Percentiles rank a stretch among this genome's conserved stretches.
These are phyloP conservation scores for Hyles euphorbiae DNA, from an alignment of 1,140 invertebrate species.

Conservation along the genomic window DNA sequence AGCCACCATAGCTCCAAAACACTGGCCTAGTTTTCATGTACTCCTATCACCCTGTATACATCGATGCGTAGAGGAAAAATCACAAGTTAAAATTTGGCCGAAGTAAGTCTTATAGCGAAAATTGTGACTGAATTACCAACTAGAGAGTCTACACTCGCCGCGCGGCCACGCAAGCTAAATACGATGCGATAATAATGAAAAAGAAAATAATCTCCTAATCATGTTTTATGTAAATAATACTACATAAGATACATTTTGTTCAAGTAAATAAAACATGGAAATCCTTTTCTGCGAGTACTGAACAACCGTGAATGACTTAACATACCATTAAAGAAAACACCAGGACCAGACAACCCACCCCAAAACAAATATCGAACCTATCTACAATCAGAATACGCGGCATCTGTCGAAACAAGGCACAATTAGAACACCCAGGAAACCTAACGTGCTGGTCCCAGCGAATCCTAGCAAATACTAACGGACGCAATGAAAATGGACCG, in stretches of 20 bases:
- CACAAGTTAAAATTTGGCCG: conserved; percentile 22
- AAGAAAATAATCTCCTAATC: conserved; percentile 31
- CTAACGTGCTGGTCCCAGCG: conserved; percentile 35
- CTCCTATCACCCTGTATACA: conserved; percentile 12
- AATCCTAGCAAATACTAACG: conserved; percentile 6
- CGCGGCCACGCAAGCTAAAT: conserved; percentile 20
- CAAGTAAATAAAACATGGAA: conserved; percentile 28
- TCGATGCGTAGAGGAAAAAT: conserved; percentile 10
- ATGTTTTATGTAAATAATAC: conserved; percentile 32
- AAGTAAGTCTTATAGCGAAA: conserved; percentile 13
- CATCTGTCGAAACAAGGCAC: conserved; percentile 30
- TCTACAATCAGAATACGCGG: conserved; percentile 21
- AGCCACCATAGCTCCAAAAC: too few relatives aligned
- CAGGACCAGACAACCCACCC: conserved; percentile 27
- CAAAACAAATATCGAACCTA: conserved; percentile 14
- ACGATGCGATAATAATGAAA: conserved; percentile 16
- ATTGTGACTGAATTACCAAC: conserved; percentile 25
- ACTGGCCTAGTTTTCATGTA: too few relatives aligned
- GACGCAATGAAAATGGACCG: too few relatives aligned
- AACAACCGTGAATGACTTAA: conserved; percentile 17
- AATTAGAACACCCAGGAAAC: conserved; percentile 18
- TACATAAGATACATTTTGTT: conserved; percentile 24
- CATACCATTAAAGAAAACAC: conserved; percentile 19
- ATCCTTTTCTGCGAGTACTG: conserved; percentile 31
- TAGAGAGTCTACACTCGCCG: conserved; percentile 25